These are phyloP conservation scores for Lepidotrigona ventralis DNA, from an alignment of 1,140 invertebrate species.

Conservation along the genomic window DNA sequence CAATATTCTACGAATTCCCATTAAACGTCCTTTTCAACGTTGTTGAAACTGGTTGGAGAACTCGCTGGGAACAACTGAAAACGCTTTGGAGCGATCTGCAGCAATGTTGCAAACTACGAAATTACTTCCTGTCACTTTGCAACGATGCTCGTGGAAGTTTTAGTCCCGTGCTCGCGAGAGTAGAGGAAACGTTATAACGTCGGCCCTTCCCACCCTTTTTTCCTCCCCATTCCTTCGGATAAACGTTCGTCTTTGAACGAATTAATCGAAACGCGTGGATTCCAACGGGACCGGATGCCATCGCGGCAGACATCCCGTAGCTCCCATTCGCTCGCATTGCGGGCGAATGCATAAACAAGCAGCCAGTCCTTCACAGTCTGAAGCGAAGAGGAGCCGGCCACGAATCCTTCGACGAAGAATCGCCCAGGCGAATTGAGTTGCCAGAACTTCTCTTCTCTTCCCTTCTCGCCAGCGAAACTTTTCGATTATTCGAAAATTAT, in stretches of 20 bases:
- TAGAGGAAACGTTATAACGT: background rate
- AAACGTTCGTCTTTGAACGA: background rate
- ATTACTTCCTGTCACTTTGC: background rate
- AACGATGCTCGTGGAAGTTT: background rate
- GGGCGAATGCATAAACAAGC: constrained; percentile 10
- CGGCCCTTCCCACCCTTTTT: background rate
- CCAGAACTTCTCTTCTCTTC: constrained; percentile 24
- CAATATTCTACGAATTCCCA: background rate
- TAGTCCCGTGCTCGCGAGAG: background rate
- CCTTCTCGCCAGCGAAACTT: constrained; percentile 42
- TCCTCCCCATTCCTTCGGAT: background rate
- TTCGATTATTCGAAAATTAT: constrained; percentile 53
- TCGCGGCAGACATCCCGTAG: background rate
- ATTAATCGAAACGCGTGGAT: constrained; percentile 1
- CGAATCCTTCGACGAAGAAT: constrained; percentile 21
- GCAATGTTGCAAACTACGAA: background rate
- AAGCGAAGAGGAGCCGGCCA: constrained; percentile 9
- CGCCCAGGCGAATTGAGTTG: constrained; percentile 44
- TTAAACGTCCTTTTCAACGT: background rate
- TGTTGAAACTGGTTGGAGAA: background rate
- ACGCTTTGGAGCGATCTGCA: background rate
- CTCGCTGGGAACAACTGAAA: background rate
- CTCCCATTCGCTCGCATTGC: background rate
- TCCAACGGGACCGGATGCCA: background rate
- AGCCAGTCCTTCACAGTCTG: constrained; percentile 12